Evolutionary conservation across 2,113 vertebrate genomes (phyloP), one percentile per base, ranked within the genome.

Genomic region (Vicugna pacos): DNA sequence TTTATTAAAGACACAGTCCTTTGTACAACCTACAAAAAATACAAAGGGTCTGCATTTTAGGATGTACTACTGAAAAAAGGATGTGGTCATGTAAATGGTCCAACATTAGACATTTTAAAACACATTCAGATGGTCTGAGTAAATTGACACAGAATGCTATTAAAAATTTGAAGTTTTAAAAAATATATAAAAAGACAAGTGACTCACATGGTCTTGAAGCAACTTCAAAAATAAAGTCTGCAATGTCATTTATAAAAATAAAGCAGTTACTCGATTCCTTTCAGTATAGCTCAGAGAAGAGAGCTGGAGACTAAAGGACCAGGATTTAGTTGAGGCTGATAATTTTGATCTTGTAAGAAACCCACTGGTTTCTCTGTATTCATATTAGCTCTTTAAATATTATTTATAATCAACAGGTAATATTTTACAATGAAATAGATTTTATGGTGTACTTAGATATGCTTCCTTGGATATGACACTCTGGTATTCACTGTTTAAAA

Each of bases 231-330:
- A 82, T 84, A 89, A 89, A 91, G 35, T 48, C 75, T 95, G 38
- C 12, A 94, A 70, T 89, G 48, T 88, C 54, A 84, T 64, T 70
- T 93, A 89, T 94, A 96, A 96, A 97, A 97, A 91, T 72, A 95
- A 92, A 96, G 35, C 46, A 86, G 83, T 85, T 91, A 91, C 64
- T 96, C 76, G 22, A 83, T 80, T 89, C 58, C 35, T 85, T 93
- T 93, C 62, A 89, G 48, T 72, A 58, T 87, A 65, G 17, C 38
- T 86, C 89, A 80, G 19, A 64, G 42, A 86, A 89, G 22, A 42
- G 0, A 93, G 15, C 52, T 70, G 50, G 65, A 85, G 28, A 89
- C 65, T 58, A 89, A 90, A 91, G 67, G 67, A 81, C 58, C 0
- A 22, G 42, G 64, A 64, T 79, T 38, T 19, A 87, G 24, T n/a